Evolutionary conservation across 1,140 invertebrate genomes (phyloP).

Genomic region (Pteromalus puparum): DNA sequence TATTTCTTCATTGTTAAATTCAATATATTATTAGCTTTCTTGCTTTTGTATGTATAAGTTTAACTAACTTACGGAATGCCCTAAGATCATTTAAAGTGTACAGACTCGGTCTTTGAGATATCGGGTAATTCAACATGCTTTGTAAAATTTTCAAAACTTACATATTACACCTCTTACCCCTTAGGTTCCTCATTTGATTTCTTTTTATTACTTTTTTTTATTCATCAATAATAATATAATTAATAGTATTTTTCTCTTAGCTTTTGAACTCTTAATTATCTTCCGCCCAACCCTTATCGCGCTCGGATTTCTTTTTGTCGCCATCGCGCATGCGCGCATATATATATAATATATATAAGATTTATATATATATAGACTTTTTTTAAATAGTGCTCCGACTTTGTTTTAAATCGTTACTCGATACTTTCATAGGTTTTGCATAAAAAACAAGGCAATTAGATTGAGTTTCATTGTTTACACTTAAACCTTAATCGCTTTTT

Average conservation of each 20-base stretch:
- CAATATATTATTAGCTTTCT: constrained; percentile 52
- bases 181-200: constrained; percentile 49
- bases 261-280: constrained; percentile 66
- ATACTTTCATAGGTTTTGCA: constrained; percentile 72
- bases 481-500: constrained; percentile 64
- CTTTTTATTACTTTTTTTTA: constrained; percentile 49
- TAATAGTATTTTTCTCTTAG: constrained; percentile 59
- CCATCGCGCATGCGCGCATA: constrained; percentile 57
- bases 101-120: constrained; percentile 61
- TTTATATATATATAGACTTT: constrained; percentile 57
- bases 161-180: constrained; percentile 55
- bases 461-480: constrained; percentile 71
- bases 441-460: constrained; percentile 76
- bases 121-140: constrained; percentile 62
- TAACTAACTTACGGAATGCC: constrained; percentile 64
- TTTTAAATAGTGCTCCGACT: constrained; percentile 63
- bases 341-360: constrained; percentile 57
- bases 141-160: constrained; percentile 69
- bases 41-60: constrained; percentile 55
- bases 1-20: constrained; percentile 48
- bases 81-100: constrained; percentile 65
- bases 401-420: constrained; percentile 67
- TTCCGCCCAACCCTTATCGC: constrained; percentile 54
- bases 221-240: constrained; percentile 56
- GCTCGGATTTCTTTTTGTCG: constrained; percentile 54